Evolutionary conservation across 2,797 vertebrate species (phyloP).

Genomic region (Podarcis lilfordi): DNA sequence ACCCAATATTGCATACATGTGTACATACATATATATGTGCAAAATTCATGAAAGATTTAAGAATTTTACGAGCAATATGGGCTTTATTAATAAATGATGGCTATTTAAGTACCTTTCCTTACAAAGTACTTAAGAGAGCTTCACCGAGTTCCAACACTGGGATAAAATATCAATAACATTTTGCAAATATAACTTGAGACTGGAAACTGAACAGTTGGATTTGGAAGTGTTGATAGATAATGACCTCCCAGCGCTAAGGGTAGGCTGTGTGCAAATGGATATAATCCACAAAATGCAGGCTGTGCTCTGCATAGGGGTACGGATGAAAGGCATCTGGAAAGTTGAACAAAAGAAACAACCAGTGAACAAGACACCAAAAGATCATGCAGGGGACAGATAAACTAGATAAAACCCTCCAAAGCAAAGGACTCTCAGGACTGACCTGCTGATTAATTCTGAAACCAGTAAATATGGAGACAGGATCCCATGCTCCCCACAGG

Average conservation of each 20-base stretch:
- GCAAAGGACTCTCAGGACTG: constrained; percentile 29
- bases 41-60: neutral
- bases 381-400: neutral
- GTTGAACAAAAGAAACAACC: neutral
- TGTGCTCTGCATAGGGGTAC: neutral
- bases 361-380: constrained; percentile 34
- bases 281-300: constrained; percentile 37
- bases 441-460: constrained; percentile 1
- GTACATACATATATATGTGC: neutral
- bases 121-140: constrained; percentile 44
- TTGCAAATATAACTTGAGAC: constrained; percentile 36
- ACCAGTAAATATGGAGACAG: neutral
- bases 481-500: neutral
- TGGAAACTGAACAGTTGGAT: constrained; percentile 27
- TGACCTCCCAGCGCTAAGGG: constrained; percentile 31
- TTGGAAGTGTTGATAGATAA: constrained; percentile 52
- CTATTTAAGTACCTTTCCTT: constrained; percentile 39
- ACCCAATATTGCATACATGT: neutral
- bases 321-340: constrained; percentile 41
- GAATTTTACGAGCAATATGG: neutral
- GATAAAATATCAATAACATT: constrained; percentile 50
- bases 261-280: constrained; percentile 33
- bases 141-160: constrained; percentile 38
- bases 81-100: neutral
- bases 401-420: neutral